Evolutionary conservation across 2,113 vertebrate genomes (phyloP).

Genomic region (Psittacula cyanocephala): DNA sequence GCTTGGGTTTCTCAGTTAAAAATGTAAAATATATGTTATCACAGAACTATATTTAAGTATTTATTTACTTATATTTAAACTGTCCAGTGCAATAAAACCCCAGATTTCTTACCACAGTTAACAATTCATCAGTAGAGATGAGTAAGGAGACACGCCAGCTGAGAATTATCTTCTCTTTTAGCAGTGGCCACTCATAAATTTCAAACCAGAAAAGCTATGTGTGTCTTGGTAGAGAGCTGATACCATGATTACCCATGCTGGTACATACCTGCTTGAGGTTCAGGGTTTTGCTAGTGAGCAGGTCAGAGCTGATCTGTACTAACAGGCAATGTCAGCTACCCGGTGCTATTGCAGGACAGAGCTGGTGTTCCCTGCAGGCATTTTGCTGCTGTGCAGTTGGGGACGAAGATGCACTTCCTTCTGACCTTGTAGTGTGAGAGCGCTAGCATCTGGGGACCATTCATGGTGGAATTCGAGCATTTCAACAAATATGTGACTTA

Average conservation of each 20-base stretch:
- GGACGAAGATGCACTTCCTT: neutral
- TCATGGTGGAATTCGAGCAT: neutral
- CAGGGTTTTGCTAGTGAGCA: neutral
- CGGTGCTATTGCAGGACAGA: neutral
- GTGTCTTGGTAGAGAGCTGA: neutral
- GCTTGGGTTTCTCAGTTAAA: neutral
- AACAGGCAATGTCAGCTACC: neutral
- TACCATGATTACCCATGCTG: accelerated
- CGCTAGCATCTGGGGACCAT: neutral
- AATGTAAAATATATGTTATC: neutral
- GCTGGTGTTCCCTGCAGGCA: accelerated
- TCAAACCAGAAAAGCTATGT: neutral
- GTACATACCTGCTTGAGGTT: accelerated
- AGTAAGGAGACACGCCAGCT: neutral
- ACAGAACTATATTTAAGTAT: neutral
- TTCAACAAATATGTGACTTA: neutral
- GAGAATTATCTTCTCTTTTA: neutral
- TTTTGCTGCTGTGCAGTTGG: neutral
- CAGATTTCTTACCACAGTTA: neutral
- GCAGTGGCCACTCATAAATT: neutral
- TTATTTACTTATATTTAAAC: neutral
- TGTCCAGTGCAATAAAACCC: neutral
- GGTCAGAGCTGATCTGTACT: neutral
- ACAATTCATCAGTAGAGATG: accelerated
- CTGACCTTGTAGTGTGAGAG: neutral